Conservation (phyloP, 2,113 vertebrate genomes). For the Chlorodrepanis virens region DNA sequence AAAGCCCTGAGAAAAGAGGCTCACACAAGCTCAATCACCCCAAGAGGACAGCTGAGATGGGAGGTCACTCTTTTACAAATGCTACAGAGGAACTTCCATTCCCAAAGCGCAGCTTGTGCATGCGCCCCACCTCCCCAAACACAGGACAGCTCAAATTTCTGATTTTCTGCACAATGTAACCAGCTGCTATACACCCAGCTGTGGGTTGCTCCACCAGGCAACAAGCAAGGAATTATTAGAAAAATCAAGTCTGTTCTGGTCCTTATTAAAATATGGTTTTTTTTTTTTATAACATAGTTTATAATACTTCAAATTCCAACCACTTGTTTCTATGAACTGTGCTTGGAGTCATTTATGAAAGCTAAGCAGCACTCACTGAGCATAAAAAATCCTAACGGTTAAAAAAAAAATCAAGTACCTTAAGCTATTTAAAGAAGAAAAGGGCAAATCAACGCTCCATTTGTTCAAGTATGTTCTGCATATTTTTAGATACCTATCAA, state of each 20-base stretch:
- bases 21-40: rapidly evolving
- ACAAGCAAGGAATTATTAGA: not conserved
- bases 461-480: not conserved
- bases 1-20: not conserved
- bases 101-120: not conserved
- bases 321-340: not conserved
- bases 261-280: not conserved
- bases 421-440: not conserved
- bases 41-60: not conserved
- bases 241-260: slow-evolving; percentile 5
- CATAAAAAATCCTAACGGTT: not conserved
- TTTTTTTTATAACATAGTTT: not conserved
- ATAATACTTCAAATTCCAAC: not conserved
- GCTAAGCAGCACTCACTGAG: not conserved
- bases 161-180: not conserved
- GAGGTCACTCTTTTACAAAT: not conserved
- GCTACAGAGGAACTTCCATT: not conserved
- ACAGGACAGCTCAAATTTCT: not conserved
- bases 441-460: not conserved
- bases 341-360: not conserved
- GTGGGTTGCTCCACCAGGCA: not conserved
- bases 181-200: not conserved
- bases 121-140: not conserved
- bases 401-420: not conserved
- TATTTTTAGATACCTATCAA: slow-evolving; percentile 21